Evolutionary conservation across 1,140 invertebrate species (phyloP), one percentile per base, ranked within the genome.

Genomic region (Mya arenaria): DNA sequence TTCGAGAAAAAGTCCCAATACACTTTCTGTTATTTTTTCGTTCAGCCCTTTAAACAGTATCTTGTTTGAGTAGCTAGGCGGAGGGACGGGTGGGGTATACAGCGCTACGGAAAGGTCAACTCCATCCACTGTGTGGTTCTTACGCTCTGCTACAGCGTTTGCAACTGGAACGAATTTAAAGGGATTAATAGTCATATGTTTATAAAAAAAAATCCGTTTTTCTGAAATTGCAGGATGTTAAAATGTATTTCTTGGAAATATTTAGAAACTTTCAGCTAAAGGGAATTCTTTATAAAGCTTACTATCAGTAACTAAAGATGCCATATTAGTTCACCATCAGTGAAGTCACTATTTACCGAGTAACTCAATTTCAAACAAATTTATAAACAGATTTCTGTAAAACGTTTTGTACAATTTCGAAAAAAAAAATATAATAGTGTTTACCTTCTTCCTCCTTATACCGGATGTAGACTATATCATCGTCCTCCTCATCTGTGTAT

Each of bases 21-120:
- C 41, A 23, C 66, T 62, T 32, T 74, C 34, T 23, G 80, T 66
- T 55, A 71, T 74, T 17, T 30, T 56, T 13, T 58, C 15, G 41
- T 73, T 52, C 19, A 82, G 39, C 28, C 71, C 80, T 74, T 66
- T 78, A 25, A 78, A n/a, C 4, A 78, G 41, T 6, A 66, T 19
- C 34, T 66, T 78, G 48, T 78, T 66, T 10, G 30, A 34, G n/a
- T 78, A 78, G 17, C 4, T 37, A 23, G 63, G 63, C 36, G 62
- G 62, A 25, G 74, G 39, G 15, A 23, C 39, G 4, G 74, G 60
- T 17, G 74, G 60, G 10, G 60, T 34, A 44, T 78, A 66, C 30
- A 65, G 44, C 17, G 25, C 15, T 8, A 81, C 78, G 39, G 34
- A 34, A 4, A 81, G 36, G 3, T 62, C 25, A 15, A 52, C 52